Evolutionary conservation across 2,113 vertebrate species (phyloP), one percentile per base, ranked within the genome.

Genomic region (Illadopsis cleaveri): DNA sequence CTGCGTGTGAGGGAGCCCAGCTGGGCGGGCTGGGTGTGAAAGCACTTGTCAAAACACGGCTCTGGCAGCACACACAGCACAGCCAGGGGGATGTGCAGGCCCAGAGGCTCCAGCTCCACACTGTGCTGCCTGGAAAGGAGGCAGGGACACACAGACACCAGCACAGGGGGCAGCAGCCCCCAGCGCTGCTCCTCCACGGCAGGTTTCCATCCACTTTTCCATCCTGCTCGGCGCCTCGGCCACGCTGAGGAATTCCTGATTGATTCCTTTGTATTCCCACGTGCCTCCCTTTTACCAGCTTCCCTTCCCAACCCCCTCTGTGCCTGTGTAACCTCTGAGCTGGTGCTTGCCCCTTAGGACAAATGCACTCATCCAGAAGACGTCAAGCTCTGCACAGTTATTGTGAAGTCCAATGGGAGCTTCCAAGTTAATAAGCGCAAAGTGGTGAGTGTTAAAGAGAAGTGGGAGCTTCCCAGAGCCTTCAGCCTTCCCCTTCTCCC

Each of bases 331-430:
- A 94, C 94, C 85, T 93, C 84, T 93, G 51, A 97, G 93, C 98
- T 83, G 97, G 94, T 98, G 98, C 93, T 98, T 97, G 72, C 70
- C 96, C 94, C 96, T 92, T 98, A 99, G 99, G 99, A 99, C 98
- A 99, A 98, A 98, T 99, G 98, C 97, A 99, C 99, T 97, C 99
- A 99, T 98, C 99, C 99, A 50, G 99, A 99, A 97, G 99, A 99
- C 96, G 98, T 99, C 98, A 99, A 98, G 97, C 98, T 99, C 97
- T 99, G 99, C 98, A 98, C 99, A 57, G 98, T 99, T 97, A 98
- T 99, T 98, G 98, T 99, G 96, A 99, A 99, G 98, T 98, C 99
- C 98, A 99, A 99, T 93, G 99, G 99, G 97, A 99, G 98, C 95
- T 99, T 99, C 97, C 99, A 99, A 96, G 98, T 98, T 98, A 99